These are phyloP conservation scores for Acipenser oxyrinchus DNA, from an alignment of 2,797 vertebrate genomes.

Conservation along the genomic window DNA sequence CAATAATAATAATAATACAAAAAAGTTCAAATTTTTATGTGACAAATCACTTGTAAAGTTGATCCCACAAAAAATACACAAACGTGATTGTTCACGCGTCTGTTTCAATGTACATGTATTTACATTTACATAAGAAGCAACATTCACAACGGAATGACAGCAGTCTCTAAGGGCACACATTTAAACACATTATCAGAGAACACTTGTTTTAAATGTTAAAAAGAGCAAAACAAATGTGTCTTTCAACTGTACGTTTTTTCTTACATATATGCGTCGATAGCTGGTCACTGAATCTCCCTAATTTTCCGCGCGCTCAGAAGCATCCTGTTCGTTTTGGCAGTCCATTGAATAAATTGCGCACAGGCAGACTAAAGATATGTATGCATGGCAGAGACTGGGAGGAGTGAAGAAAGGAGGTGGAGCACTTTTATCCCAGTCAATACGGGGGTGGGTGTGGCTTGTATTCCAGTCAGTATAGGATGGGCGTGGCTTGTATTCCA, in stretches of 20 bases:
- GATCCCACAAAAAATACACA: slow-evolving; percentile 1
- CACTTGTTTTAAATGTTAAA: slow-evolving; percentile 13
- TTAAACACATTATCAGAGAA: slow-evolving; percentile 13
- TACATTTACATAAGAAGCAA: slow-evolving; percentile 5
- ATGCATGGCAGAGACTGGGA: neutral
- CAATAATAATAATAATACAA: slow-evolving; percentile 1
- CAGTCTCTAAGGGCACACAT: slow-evolving; percentile 13
- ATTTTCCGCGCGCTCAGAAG: slow-evolving; percentile 5
- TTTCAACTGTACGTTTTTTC: neutral
- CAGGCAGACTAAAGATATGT: neutral
- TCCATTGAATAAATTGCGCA: slow-evolving; percentile 16
- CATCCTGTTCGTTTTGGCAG: slow-evolving; percentile 14
- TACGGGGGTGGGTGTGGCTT: neutral
- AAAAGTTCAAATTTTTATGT: neutral
- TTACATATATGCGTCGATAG: slow-evolving; percentile 13
- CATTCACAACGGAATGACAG: slow-evolving; percentile 3
- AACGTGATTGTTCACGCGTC: neutral
- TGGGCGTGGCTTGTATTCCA: too few relatives aligned
- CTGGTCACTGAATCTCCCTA: slow-evolving; percentile 2
- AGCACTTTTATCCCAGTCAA: neutral
- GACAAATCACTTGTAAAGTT: slow-evolving; percentile 6
- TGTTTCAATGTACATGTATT: slow-evolving; percentile 1
- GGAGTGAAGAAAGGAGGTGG: neutral
- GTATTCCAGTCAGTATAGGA: too few relatives aligned
- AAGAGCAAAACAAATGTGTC: slow-evolving; percentile 7